A percentile compares a stretch with the other conserved stretches of the same genome.
phyloP scores from a whole-genome alignment of 2,888 invertebrate genomes.

The Monochamus alternatus region DNA sequence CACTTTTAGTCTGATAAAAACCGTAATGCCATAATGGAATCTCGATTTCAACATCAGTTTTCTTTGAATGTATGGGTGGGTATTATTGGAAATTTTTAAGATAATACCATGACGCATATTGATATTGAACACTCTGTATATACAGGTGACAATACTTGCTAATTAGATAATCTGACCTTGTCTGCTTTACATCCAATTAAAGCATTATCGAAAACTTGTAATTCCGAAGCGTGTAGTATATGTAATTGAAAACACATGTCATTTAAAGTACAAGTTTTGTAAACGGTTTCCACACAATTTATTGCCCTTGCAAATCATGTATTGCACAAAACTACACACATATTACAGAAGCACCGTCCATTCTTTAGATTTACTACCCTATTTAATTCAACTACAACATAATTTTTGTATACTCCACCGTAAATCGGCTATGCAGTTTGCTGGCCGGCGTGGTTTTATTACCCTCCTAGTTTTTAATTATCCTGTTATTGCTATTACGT shows the following conservation, averaged over 20 bases:
- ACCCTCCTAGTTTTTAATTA: neutral
- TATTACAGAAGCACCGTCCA: neutral
- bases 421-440: neutral
- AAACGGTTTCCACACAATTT: neutral
- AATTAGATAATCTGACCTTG: too few species aligned
- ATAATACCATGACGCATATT: too few species aligned
- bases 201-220: too few species aligned
- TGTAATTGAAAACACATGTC: neutral
- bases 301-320: neutral
- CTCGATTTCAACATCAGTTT: too few species aligned
- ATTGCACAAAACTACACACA: neutral
- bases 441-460: neutral
- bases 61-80: too few species aligned
- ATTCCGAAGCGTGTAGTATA: neutral
- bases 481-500: neutral
- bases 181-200: too few species aligned
- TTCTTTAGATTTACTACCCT: neutral
- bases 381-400: slow-evolving; percentile 9
- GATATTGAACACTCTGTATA: too few species aligned
- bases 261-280: neutral
- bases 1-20: too few species aligned
- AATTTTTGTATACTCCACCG: slow-evolving; percentile 10
- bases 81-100: too few species aligned
- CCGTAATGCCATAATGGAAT: too few species aligned
- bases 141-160: too few species aligned